These are phyloP conservation scores for Crotophaga sulcirostris DNA, from an alignment of 2,113 vertebrate species.

Conservation along the genomic window DNA sequence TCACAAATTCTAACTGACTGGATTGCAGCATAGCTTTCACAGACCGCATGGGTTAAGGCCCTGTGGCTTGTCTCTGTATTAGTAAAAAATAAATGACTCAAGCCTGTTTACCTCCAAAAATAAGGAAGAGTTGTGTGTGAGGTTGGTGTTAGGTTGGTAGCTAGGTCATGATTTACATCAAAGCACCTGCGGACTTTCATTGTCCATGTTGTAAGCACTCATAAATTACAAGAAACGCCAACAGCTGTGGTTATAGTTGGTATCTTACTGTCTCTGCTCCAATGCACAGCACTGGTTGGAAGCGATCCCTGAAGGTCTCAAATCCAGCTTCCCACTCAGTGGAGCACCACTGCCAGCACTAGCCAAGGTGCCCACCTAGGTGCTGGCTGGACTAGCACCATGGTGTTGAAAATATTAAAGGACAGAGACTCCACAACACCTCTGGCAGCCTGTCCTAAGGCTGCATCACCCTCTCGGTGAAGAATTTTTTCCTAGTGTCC, in stretches of 20 bases:
- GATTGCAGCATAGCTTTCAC: neutral
- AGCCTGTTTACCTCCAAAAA: neutral
- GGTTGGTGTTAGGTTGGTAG: neutral
- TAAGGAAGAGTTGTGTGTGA: neutral
- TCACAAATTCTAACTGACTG: neutral
- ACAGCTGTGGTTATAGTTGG: neutral
- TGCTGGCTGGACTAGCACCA: neutral
- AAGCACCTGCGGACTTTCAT: neutral
- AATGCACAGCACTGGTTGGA: rapidly evolving
- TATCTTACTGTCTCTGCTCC: neutral
- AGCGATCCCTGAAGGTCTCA: neutral
- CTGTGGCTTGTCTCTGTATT: neutral
- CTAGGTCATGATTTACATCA: neutral
- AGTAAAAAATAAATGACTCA: neutral
- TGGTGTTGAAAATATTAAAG: neutral
- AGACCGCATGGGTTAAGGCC: rapidly evolving
- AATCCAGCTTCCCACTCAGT: neutral
- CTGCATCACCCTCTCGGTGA: neutral
- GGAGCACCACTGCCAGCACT: neutral
- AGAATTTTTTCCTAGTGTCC: neutral
- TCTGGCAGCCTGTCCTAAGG: neutral
- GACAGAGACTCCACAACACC: neutral
- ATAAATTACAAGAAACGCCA: neutral
- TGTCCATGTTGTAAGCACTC: neutral
- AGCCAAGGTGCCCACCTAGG: neutral